phyloP scores from a whole-genome alignment of 1,140 invertebrate genomes.

The Monochamus saltuarius region DNA sequence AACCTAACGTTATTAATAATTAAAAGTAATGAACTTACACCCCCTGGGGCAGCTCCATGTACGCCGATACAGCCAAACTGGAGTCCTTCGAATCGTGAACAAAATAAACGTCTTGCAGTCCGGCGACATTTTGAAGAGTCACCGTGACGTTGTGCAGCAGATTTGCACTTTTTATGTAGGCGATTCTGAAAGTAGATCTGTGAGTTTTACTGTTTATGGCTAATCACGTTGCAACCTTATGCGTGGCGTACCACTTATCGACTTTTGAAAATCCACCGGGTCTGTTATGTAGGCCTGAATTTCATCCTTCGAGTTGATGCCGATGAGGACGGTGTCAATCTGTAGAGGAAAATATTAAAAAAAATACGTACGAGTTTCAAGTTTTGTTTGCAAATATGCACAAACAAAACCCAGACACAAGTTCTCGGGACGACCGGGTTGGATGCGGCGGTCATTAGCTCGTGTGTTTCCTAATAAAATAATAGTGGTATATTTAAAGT shows the following conservation, averaged over 20 bases:
- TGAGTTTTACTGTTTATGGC: neutral
- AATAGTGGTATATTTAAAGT: no score
- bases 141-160: constrained; percentile 41
- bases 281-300: constrained; percentile 42
- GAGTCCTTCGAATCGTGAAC: constrained; percentile 26
- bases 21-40: constrained; percentile 33
- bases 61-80: constrained; percentile 39
- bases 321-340: constrained; percentile 45
- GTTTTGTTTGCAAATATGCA: no score
- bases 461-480: no score
- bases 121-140: constrained; percentile 32
- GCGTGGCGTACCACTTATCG: constrained; percentile 44
- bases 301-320: constrained; percentile 32
- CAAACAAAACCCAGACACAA: no score
- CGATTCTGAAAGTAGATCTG: constrained; percentile 38
- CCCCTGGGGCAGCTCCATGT: constrained; percentile 48
- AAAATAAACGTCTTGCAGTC: constrained; percentile 44
- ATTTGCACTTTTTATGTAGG: constrained; percentile 37
- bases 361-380: no score
- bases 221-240: constrained; percentile 32
- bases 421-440: no score
- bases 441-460: no score
- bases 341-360: constrained; percentile 19
- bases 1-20: no score
- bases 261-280: constrained; percentile 45